Evolutionary conservation across 2,888 invertebrate species (phyloP), one percentile per base, ranked within the genome.

Genomic region (Trachelus troglodyta): DNA sequence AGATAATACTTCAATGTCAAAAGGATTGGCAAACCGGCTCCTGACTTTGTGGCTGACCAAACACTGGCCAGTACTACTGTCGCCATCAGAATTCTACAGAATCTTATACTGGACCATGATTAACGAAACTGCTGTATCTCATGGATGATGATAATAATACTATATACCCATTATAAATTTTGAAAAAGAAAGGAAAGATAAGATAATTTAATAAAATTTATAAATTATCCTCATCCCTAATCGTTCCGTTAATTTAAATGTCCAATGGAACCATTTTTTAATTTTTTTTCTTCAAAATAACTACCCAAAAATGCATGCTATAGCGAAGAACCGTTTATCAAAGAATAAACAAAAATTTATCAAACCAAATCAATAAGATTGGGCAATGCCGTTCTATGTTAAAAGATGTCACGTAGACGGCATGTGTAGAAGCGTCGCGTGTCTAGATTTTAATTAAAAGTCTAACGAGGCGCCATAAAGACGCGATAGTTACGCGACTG

Each of bases 401-500:
- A 71, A 71, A 31, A 71, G 71, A 30, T 71, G 71, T 30, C 71
- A 71, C 71, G 34, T 56, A 71, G 31, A 71, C 71, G 34, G 23
- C 23, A 56, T 56, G 23, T 23, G 40, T 15, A 23, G 40, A 15
- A 40, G 40, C 40, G 4, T 56, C 23, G 23, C 40, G 23, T 15
- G 40, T 56, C 15, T 56, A 23, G 40, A 56, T 69, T 78, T 76
- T 76, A 76, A 78, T 78, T 78, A 78, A 78, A 78, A 78, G 71
- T 78, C 78, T 78, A 71, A 77, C 77, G 77, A 77, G 77, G 37
- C 69, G 34, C 37, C 69, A 34, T 73, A 76, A 40, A 77, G 31
- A 37, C 69, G 69, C 69, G 74, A 40, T 40, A 40, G 40, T 15
- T 40, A 40, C 40, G 40, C 40, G 40, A 15, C 40, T 23, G 71